Evolutionary conservation across 2,797 vertebrate genomes (phyloP), one percentile per base, ranked within the genome.

Genomic region (Platalea minor): DNA sequence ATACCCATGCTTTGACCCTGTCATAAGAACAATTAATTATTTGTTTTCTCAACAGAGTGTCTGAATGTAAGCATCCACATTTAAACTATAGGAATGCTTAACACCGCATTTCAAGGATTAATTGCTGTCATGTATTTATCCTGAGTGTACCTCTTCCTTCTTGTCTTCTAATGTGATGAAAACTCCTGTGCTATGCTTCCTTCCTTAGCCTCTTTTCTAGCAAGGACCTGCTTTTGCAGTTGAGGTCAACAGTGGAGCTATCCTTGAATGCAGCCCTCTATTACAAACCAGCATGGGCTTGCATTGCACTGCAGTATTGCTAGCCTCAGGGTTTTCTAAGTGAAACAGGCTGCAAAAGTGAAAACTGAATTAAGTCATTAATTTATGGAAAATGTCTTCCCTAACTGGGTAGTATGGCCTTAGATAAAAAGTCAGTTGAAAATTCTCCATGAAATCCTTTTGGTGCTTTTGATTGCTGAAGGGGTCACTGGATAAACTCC

Each of bases 401-500:
- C 26, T 85, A 23, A 15, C 35, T 7, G 11, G 15, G 7, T 54
- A 48, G 43, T 45, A 31, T 51, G 67, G 75, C 35, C 53, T 80
- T 68, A 80, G 78, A 64, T 91, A 57, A 95, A 85, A 85, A 91
- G 45, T 46, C 1, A 0, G 19, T 21, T 64, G 56, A 90, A 95
- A 95, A 93, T 88, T 82, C 25, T 53, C 90, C 14, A 5, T 93
- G 64, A 96, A 95, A 95, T 93, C 53, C 5, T 46, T 63, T 60
- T 64, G 31, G 39, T 75, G 43, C 20, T 83, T 95, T 68, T 82
- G 63, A 60, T 91, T 87, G 64, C 93, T 89, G 50, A 77, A 85
- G 48, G 53, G 37, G 25, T 70, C 48, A 35, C 17, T 41, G 28
- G 41, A 93, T 68, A 46, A 91, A 83, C 77, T 94, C 26, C 29